These are phyloP conservation scores for Odontocerum albicorne DNA, from an alignment of 2,888 invertebrate species.

Conservation along the genomic window DNA sequence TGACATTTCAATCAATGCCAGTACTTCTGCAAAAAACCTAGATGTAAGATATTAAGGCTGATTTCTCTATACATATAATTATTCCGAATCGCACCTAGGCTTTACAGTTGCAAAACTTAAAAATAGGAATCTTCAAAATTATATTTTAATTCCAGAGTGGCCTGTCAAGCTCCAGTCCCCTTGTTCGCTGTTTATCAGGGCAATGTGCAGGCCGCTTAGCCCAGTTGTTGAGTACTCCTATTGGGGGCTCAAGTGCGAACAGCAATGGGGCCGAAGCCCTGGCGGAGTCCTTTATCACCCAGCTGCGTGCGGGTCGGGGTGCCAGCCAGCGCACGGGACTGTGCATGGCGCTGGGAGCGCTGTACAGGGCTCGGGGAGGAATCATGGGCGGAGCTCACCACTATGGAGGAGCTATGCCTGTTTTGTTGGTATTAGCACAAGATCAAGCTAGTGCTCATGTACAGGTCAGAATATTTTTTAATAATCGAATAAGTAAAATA, in stretches of 20 bases:
- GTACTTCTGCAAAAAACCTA: neutral
- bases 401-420: slow-evolving; percentile 91
- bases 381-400: slow-evolving; percentile 91
- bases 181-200: slow-evolving; percentile 90
- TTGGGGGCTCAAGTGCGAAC: slow-evolving; percentile 46
- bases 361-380: slow-evolving; percentile 94
- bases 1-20: no score
- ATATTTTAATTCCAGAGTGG: slow-evolving; percentile 58
- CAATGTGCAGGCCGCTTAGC: slow-evolving; percentile 94
- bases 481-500: neutral
- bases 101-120: no score
- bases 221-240: slow-evolving; percentile 74
- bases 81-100: no score
- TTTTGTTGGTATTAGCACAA: slow-evolving; percentile 90
- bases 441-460: slow-evolving; percentile 91
- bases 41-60: no score
- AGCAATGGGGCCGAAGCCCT: slow-evolving; percentile 49
- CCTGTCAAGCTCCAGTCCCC: slow-evolving; percentile 72
- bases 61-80: no score
- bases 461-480: slow-evolving; percentile 63
- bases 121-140: no score
- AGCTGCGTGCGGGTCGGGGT: slow-evolving; percentile 29
- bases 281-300: slow-evolving; percentile 38
- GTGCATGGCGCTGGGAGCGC: slow-evolving; percentile 86
- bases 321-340: slow-evolving; percentile 43